phyloP scores from a whole-genome alignment of 2,113 vertebrate genomes.

The Campylomormyrus tamandua region DNA sequence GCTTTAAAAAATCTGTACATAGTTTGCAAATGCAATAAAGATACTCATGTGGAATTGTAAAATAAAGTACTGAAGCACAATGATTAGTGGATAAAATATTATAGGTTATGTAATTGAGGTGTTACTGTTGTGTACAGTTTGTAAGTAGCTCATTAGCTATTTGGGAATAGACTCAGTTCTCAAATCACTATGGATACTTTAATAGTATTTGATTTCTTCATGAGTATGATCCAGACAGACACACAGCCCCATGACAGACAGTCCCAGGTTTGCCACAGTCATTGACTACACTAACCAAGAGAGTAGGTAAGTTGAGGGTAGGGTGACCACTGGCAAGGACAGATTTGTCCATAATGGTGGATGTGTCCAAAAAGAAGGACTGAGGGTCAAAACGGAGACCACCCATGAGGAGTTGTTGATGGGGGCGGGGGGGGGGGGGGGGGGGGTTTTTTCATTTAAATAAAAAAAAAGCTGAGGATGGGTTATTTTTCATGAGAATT shows the following conservation, averaged over 20 bases:
- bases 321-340: neutral
- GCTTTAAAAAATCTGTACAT: neutral
- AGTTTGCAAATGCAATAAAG: neutral
- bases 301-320: neutral
- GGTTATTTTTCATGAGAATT: no score
- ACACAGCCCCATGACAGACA: neutral
- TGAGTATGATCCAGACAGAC: neutral
- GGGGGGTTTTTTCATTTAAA: neutral
- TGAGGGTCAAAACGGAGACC: neutral
- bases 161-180: neutral
- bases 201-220: neutral
- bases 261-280: neutral
- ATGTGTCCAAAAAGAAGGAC: neutral
- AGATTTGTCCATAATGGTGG: neutral
- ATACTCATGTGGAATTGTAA: neutral
- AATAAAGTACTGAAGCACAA: neutral
- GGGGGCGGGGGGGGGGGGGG: neutral
- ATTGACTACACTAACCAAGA: neutral
- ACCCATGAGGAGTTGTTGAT: neutral
- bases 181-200: neutral
- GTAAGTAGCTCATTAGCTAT: neutral
- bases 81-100: neutral
- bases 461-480: no score
- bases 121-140: neutral
- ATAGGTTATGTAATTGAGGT: no score